Evolutionary conservation across 2,113 vertebrate species (phyloP).

Genomic region (Camelus bactrianus): DNA sequence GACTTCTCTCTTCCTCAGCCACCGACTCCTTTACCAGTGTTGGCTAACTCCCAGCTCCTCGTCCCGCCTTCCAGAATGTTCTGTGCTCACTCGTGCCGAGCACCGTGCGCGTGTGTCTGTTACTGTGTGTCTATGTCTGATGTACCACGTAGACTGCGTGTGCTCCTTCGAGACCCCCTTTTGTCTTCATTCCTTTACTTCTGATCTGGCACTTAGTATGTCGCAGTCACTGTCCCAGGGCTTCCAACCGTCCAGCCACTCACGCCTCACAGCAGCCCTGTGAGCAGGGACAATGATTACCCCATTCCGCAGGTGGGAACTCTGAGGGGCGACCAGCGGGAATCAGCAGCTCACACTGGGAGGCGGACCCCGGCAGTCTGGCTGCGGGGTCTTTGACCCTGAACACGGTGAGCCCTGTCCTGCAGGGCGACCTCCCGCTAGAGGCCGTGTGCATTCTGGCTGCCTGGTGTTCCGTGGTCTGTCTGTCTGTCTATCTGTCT

Average conservation of each 20-base stretch:
- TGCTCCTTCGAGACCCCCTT: neutral
- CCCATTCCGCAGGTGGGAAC: neutral
- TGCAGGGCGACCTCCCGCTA: neutral
- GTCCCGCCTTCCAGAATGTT: neutral
- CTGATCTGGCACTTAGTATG: neutral
- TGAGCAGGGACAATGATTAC: neutral
- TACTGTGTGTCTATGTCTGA: neutral
- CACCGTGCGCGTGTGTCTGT: neutral
- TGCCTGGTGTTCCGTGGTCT: fast-evolving
- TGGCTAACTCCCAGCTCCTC: neutral
- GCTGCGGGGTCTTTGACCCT: neutral
- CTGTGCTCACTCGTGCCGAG: neutral
- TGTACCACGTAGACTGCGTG: fast-evolving
- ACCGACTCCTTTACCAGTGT: too few species aligned
- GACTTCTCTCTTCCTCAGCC: neutral
- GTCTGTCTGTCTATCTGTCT: neutral
- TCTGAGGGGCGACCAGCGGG: neutral
- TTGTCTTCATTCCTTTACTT: neutral
- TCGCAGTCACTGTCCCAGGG: too few species aligned
- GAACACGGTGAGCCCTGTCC: neutral
- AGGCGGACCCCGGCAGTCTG: too few species aligned
- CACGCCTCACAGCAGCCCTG: neutral
- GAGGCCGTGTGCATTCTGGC: neutral
- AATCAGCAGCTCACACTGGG: neutral
- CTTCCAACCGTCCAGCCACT: neutral